Evolutionary conservation across 2,888 invertebrate species (phyloP), one percentile per base, ranked within the genome.

Genomic region (Lasioglossum morio): DNA sequence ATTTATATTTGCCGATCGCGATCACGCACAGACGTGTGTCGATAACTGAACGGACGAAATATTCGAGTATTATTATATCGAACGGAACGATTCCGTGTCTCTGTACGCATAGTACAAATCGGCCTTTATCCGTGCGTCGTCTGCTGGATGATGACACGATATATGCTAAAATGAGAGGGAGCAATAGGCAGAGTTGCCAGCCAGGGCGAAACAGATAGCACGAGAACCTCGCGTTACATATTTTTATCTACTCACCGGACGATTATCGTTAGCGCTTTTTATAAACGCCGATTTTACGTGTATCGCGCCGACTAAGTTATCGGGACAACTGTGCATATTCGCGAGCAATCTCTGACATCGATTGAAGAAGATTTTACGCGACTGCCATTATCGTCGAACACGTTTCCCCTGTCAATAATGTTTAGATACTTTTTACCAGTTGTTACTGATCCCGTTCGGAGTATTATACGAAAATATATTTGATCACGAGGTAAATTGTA

Each of bases 261-360:
- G 80, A 87, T 88, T 84, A 88, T 88, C 86, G 75, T 87, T 75
- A 72, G n/a, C 69, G 79, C 84, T 87, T 88, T 88, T 82, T 82
- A 83, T 85, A 48, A 30, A 72, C 12, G 10, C 10, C 30, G 46
- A 48, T 72, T 72, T 72, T 72, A 79, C 77, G 73, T 87, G 60
- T 70, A 37, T 48, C 46, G 43, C 63, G 46, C 46, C 57, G 40
- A 73, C 77, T 4, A 83, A 57, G 69, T 43, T 34, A 48, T n/a
- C 53, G 27, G 8, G 53, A 23, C 1, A 27, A 53, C 30, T 34
- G 53, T 14, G 69, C 69, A 48, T 70, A 12, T 57, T 57, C 12
- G n/a, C 12, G 1, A n/a, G n/a, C 57, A n/a, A 57, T n/a, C n/a
- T 57, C 57, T 57, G n/a, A n/a, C 12, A 57, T 57, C 57, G 57